These are phyloP conservation scores for Eutrigla gurnardus DNA, from an alignment of 2,797 vertebrate species.

Conservation along the genomic window DNA sequence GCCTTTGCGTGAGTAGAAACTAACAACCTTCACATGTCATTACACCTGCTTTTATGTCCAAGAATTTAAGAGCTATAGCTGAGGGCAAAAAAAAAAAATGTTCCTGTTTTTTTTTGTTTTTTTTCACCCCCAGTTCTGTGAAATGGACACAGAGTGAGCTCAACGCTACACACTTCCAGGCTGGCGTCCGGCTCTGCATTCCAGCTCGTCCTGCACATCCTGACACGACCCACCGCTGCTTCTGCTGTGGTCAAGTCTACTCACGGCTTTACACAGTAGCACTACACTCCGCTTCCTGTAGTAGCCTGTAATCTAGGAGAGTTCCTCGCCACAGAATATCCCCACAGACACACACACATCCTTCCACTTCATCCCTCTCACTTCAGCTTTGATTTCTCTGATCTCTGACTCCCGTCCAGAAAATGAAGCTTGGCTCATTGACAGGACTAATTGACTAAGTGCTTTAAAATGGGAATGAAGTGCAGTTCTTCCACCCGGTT, in stretches of 20 bases:
- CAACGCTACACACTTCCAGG: constrained; percentile 22
- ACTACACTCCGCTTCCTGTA: constrained; percentile 24
- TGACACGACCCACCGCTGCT: constrained; percentile 11
- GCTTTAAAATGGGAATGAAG: not conserved
- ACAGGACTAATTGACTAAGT: not conserved
- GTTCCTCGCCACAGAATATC: constrained; percentile 9
- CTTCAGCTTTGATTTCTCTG: not conserved
- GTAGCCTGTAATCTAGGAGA: constrained; percentile 37
- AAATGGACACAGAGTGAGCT: constrained; percentile 49
- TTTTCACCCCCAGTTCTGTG: constrained; percentile 5
- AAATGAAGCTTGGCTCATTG: not conserved
- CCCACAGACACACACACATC: constrained; percentile 27
- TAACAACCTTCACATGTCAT: constrained; percentile 74
- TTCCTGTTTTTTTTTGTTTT: constrained; percentile 26
- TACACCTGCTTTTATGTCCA: constrained; percentile 82
- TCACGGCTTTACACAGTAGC: constrained; percentile 18
- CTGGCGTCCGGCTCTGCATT: constrained; percentile 21
- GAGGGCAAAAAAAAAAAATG: constrained; percentile 62
- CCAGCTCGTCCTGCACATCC: constrained; percentile 29
- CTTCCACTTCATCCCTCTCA: constrained; percentile 4
- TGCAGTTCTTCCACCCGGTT: not conserved
- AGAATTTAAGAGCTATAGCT: constrained; percentile 70
- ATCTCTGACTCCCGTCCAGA: not conserved
- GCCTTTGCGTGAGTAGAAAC: constrained; percentile 73
- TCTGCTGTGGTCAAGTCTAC: constrained; percentile 5